Conservation (phyloP, 2,888 invertebrate species). For the Aphrophora alni region DNA sequence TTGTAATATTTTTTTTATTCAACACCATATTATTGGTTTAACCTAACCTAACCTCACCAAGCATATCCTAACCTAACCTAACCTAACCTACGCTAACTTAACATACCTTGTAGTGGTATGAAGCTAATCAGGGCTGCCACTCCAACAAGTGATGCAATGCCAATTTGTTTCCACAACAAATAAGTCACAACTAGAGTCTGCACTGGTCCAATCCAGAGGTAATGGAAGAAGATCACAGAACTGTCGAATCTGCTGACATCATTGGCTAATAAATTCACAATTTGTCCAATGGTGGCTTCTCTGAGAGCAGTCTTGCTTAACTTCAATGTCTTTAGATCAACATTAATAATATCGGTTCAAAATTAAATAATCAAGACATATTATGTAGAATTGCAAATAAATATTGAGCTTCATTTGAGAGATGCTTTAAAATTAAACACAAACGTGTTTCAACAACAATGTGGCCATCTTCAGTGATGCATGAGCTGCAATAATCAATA, state of each 20-base stretch:
- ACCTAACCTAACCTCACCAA: too few relatives aligned
- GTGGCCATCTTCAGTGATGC: too few relatives aligned
- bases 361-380: neutral
- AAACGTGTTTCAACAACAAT: neutral
- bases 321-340: conserved; percentile 50
- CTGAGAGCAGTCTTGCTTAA: conserved; percentile 60
- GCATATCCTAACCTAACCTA: too few relatives aligned
- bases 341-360: neutral
- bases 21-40: too few relatives aligned
- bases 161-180: conserved; percentile 47
- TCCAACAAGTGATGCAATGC: conserved; percentile 47
- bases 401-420: too few relatives aligned
- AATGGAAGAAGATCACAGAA: conserved; percentile 61
- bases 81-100: too few relatives aligned
- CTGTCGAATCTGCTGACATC: conserved; percentile 65
- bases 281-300: conserved; percentile 63
- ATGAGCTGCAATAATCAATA: too few relatives aligned
- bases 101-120: conserved; percentile 48
- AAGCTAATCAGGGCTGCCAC: conserved; percentile 43
- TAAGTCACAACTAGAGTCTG: conserved; percentile 59
- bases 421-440: neutral
- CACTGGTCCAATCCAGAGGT: conserved; percentile 62
- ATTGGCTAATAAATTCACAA: conserved; percentile 65
- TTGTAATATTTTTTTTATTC: too few relatives aligned
- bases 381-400: neutral